Evolutionary conservation across 2,113 vertebrate genomes (phyloP).

Genomic region (Glaucidium brasilianum): DNA sequence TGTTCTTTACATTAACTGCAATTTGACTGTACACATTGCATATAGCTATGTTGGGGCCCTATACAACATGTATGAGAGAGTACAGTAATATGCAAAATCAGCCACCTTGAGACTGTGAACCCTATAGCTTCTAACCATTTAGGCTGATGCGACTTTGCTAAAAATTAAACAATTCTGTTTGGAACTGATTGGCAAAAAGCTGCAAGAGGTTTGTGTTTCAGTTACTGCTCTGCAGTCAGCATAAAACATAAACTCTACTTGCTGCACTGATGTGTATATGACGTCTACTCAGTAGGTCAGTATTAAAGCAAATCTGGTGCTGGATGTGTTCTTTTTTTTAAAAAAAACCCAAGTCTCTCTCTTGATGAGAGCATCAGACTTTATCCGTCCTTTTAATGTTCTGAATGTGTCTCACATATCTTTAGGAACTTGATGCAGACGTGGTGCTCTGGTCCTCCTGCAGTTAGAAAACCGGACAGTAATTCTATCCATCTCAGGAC

Average conservation of each 20-base stretch:
- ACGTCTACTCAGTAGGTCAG: neutral
- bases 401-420: neutral
- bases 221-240: neutral
- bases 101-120: neutral
- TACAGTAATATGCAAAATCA: neutral
- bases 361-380: neutral
- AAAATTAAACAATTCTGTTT: neutral
- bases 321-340: neutral
- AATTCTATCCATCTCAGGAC: neutral
- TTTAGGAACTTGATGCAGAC: neutral
- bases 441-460: neutral
- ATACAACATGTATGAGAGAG: accelerated
- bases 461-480: neutral
- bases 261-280: too few species aligned
- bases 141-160: neutral
- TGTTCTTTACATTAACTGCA: neutral
- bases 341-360: too few species aligned
- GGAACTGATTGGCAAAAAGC: neutral
- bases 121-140: neutral
- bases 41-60: neutral
- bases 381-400: neutral
- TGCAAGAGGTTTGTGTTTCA: neutral
- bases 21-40: neutral
- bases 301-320: neutral
- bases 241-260: neutral